Evolutionary conservation across 2,888 invertebrate genomes (phyloP).

Genomic region (Physocephala rufipes): DNA sequence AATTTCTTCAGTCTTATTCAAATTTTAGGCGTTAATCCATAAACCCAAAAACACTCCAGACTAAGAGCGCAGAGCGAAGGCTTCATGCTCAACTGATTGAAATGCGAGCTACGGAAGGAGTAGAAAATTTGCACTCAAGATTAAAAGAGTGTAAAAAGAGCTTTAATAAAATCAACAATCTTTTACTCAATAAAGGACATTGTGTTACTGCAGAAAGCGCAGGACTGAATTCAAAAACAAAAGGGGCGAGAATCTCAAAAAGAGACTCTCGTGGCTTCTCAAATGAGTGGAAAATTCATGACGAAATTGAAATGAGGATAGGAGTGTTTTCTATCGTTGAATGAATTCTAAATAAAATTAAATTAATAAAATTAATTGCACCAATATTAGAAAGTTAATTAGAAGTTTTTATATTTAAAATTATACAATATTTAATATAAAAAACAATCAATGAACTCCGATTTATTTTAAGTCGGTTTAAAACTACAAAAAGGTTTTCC

Average conservation of each 20-base stretch:
- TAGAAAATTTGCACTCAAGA: too few relatives aligned
- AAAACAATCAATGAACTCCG: not conserved
- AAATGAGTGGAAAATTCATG: not conserved
- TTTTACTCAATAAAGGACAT: not conserved
- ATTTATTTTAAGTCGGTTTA: not conserved
- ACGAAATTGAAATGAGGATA: too few relatives aligned
- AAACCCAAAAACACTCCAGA: too few relatives aligned
- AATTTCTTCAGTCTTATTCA: too few relatives aligned
- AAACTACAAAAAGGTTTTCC: not conserved
- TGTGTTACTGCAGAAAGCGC: conserved; percentile 1
- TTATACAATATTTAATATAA: too few relatives aligned
- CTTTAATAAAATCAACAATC: too few relatives aligned
- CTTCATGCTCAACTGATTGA: not conserved
- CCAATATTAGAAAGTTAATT: too few relatives aligned
- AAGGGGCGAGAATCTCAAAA: not conserved
- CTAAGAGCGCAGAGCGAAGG: not conserved
- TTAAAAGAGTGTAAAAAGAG: too few relatives aligned
- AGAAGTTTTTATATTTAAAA: too few relatives aligned
- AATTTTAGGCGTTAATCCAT: too few relatives aligned
- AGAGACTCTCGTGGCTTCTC: not conserved
- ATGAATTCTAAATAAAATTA: not conserved
- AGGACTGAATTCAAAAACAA: not conserved
- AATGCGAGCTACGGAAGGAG: too few relatives aligned
- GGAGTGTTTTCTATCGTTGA: not conserved
- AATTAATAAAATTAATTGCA: conserved; percentile 3